A percentile compares a stretch with the other conserved stretches of the same genome.
Conservation (phyloP, 2,797 vertebrate genomes). For the Australoheros facetus region DNA sequence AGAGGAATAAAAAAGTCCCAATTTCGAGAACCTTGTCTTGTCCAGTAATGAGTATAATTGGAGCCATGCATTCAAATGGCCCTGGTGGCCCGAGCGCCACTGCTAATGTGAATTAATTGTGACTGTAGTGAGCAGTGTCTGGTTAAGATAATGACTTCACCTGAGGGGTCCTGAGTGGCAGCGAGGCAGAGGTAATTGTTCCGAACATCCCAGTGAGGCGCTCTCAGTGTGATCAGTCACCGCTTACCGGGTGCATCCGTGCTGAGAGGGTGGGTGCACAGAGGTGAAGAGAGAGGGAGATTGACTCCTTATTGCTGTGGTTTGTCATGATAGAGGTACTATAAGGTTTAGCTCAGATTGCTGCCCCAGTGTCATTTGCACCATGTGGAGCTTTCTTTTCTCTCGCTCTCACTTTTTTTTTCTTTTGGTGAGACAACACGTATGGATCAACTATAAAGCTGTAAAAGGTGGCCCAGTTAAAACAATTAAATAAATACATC, state of each 20-base stretch:
- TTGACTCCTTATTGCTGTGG: background rate
- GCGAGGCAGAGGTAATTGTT: slow-evolving; percentile 76
- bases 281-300: slow-evolving; percentile 21
- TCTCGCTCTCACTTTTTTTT: background rate
- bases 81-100: slow-evolving; percentile 31
- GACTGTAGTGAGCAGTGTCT: slow-evolving; percentile 65
- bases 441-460: background rate
- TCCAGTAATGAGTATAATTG: slow-evolving; percentile 55
- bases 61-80: slow-evolving; percentile 33
- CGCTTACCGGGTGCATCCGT: background rate
- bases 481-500: background rate
- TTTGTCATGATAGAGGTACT: background rate
- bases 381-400: background rate
- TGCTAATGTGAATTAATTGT: slow-evolving; percentile 72
- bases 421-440: background rate
- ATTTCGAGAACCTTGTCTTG: background rate
- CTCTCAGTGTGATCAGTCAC: slow-evolving; percentile 64
- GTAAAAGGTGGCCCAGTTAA: background rate
- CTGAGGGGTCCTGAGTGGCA: slow-evolving; percentile 72
- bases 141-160: slow-evolving; percentile 77
- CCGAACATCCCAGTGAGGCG: slow-evolving; percentile 75
- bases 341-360: background rate
- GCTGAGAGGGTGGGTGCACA: slow-evolving; percentile 10
- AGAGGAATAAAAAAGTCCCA: slow-evolving; percentile 3
- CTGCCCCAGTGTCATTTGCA: background rate